These are phyloP conservation scores for Andrena chrysosceles DNA, from an alignment of 2,888 invertebrate genomes.

Conservation along the genomic window DNA sequence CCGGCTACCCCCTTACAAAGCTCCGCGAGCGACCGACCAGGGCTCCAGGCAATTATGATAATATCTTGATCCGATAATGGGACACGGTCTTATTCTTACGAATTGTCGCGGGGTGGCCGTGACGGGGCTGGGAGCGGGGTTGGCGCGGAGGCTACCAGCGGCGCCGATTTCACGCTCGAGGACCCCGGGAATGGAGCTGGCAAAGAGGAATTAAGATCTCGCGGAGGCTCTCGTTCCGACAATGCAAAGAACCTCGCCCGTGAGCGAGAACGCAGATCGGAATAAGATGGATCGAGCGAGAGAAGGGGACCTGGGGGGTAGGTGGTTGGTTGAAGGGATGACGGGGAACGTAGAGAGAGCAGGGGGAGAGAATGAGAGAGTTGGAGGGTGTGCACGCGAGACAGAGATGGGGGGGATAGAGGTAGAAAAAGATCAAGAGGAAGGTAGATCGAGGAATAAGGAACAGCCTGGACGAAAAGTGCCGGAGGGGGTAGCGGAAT, in stretches of 20 bases:
- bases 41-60: constrained; percentile 71
- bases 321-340: constrained; percentile 7
- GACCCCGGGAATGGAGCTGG: constrained; percentile 72
- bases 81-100: constrained; percentile 73
- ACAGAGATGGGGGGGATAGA: constrained; percentile 1
- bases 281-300: constrained; percentile 51
- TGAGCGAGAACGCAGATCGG: constrained; percentile 38
- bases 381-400: background rate
- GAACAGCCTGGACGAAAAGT: constrained; percentile 35
- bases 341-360: background rate
- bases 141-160: constrained; percentile 34
- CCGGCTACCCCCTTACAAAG: constrained; percentile 3
- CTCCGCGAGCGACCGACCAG: constrained; percentile 37
- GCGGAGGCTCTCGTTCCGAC: constrained; percentile 66
- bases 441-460: constrained; percentile 51
- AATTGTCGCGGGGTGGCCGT: constrained; percentile 69
- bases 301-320: background rate
- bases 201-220: constrained; percentile 74
- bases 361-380: constrained; percentile 16
- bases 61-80: constrained; percentile 76
- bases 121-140: constrained; percentile 10
- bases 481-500: constrained; percentile 48
- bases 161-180: constrained; percentile 73
- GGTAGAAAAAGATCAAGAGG: constrained; percentile 10
- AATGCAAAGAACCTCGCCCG: constrained; percentile 64